phyloP scores from a whole-genome alignment of 2,888 invertebrate genomes.

The Belgica antarctica region DNA sequence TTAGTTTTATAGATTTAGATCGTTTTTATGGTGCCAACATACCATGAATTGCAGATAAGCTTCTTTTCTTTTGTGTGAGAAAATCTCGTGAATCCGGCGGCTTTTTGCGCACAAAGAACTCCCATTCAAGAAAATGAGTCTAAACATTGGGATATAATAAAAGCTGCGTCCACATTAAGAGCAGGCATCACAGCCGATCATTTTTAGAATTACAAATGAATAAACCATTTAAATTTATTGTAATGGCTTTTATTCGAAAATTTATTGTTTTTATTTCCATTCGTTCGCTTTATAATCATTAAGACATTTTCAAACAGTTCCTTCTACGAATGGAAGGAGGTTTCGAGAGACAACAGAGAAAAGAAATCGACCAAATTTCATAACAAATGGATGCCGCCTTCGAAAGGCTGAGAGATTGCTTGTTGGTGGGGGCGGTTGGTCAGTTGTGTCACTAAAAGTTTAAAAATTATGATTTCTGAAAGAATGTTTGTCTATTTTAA shows the following conservation, averaged over 20 bases:
- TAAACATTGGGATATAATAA: neutral
- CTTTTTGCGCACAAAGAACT: neutral
- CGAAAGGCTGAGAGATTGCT: neutral
- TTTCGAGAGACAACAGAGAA: neutral
- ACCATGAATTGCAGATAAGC: neutral
- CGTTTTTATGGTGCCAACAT: neutral
- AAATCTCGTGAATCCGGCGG: neutral
- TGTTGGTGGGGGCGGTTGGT: too few relatives aligned
- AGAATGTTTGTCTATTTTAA: too few relatives aligned
- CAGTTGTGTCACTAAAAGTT: too few relatives aligned
- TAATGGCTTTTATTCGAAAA: conserved; percentile 35
- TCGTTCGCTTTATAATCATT: neutral
- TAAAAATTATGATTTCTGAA: too few relatives aligned
- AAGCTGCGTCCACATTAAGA: neutral
- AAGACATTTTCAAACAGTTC: neutral
- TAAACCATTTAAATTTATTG: conserved; percentile 35
- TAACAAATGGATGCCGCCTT: neutral
- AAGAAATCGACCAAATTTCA: neutral
- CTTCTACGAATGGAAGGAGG: neutral
- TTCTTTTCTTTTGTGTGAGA: neutral
- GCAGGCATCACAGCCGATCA: conserved; percentile 6
- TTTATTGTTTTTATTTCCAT: conserved; percentile 37
- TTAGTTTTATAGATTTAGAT: neutral
- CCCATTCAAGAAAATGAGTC: neutral
- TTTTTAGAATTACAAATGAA: conserved; percentile 23